A percentile compares a stretch with the other conserved stretches of the same genome.
Conservation (phyloP, 2,888 invertebrate species). For the Drosophila anceps region DNA sequence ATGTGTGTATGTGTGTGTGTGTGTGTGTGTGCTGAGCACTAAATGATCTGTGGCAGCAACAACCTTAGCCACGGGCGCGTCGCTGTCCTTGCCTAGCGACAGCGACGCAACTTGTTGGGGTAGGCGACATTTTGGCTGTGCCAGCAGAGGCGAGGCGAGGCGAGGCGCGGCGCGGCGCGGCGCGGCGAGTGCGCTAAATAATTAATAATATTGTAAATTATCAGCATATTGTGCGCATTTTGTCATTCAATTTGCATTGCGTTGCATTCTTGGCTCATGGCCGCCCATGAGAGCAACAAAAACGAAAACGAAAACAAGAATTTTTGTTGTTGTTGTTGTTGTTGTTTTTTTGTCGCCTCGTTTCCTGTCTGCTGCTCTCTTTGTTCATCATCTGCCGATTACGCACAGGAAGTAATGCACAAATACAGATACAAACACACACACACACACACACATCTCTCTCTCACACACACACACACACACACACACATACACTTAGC, state of each 20-base stretch:
- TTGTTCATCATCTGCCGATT: constrained; percentile 66
- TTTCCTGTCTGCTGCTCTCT: constrained; percentile 58
- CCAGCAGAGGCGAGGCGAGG: not conserved
- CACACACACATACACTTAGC: not conserved
- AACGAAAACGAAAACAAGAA: constrained; percentile 34
- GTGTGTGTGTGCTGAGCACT: not conserved
- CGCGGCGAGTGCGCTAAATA: constrained; percentile 43
- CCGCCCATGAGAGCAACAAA: constrained; percentile 19
- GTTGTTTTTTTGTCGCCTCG: constrained; percentile 14
- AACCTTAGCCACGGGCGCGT: constrained; percentile 38
- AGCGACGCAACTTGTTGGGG: constrained; percentile 64
- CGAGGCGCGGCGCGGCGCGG: constrained; percentile 8
- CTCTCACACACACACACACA: not conserved
- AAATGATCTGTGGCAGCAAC: constrained; percentile 18
- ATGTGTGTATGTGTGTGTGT: not conserved
- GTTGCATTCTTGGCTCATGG: constrained; percentile 59
- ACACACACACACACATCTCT: not conserved
- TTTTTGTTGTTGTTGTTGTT: constrained; percentile 2
- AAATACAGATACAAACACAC: not conserved
- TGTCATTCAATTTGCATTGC: constrained; percentile 59
- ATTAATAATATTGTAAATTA: constrained; percentile 62
- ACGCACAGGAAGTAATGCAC: constrained; percentile 54
- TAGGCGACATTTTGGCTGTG: constrained; percentile 52
- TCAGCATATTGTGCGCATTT: constrained; percentile 24
- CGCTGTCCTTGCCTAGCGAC: constrained; percentile 51